phyloP scores from a whole-genome alignment of 2,113 vertebrate genomes.

The Tamias sibiricus region DNA sequence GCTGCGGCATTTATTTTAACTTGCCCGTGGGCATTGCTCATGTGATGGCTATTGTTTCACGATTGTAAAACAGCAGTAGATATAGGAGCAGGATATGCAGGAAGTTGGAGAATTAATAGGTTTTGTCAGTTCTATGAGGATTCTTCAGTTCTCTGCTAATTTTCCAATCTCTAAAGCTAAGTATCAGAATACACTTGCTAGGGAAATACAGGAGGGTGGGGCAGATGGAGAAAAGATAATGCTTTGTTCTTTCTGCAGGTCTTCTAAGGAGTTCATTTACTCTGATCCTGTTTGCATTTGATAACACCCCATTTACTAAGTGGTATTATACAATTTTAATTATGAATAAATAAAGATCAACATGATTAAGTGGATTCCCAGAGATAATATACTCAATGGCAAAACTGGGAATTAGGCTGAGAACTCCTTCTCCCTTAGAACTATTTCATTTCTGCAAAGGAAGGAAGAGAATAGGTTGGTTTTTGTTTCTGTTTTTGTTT shows the following conservation, averaged over 20 bases:
- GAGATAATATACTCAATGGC: conserved; percentile 38
- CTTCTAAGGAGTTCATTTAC: conserved; percentile 32
- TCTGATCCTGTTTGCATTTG: conserved; percentile 16
- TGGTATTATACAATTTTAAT: conserved; percentile 59
- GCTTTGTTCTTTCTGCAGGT: not conserved
- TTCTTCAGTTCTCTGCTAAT: not conserved
- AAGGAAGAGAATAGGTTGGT: not conserved
- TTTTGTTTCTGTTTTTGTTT: not conserved
- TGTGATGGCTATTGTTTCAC: not conserved
- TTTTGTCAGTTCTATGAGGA: too few relatives aligned
- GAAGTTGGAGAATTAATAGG: not conserved
- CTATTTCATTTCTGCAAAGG: not conserved
- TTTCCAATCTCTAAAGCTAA: conserved; percentile 4
- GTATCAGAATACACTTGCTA: not conserved
- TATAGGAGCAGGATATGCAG: not conserved
- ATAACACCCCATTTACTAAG: conserved; percentile 45
- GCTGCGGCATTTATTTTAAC: not conserved
- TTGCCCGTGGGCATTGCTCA: not conserved
- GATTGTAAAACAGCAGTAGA: not conserved
- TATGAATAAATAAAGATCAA: conserved; percentile 65
- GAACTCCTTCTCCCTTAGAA: conserved; percentile 14
- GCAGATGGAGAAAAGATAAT: not conserved
- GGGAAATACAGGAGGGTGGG: not conserved
- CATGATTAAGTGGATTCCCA: conserved; percentile 59
- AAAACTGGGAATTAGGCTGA: conserved; percentile 53